These are phyloP conservation scores for Luperina nickerlii DNA, from an alignment of 2,888 invertebrate genomes.

Conservation along the genomic window DNA sequence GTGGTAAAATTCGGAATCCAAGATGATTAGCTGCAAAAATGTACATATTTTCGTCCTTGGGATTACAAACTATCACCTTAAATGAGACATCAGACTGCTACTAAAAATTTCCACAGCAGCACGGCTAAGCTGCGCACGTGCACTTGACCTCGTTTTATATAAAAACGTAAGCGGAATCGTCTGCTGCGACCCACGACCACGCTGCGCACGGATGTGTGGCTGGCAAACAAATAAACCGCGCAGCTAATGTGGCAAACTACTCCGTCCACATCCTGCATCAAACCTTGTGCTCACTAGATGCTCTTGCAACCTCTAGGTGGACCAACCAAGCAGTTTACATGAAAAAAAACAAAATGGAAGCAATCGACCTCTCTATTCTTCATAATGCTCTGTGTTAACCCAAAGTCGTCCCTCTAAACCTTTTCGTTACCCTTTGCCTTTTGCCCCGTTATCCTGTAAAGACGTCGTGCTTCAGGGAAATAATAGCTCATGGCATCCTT, in stretches of 20 bases:
- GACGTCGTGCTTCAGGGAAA: constrained; percentile 45
- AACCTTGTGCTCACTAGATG: neutral
- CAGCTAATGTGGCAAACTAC: neutral
- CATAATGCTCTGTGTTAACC: constrained; percentile 6
- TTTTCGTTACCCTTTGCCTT: constrained; percentile 37
- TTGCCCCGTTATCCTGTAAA: constrained; percentile 23
- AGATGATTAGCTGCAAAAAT: no score
- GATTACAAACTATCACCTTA: neutral
- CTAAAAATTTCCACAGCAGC: neutral
- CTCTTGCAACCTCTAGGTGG: neutral
- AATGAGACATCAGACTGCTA: neutral
- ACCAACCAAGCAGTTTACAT: no score
- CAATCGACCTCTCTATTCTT: neutral
- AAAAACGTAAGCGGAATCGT: neutral
- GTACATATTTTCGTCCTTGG: neutral
- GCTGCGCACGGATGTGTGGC: neutral
- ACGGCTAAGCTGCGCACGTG: neutral
- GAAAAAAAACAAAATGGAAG: neutral
- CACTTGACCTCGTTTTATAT: neutral
- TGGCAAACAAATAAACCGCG: neutral
- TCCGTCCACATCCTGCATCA: neutral
- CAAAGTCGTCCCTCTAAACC: constrained; percentile 15
- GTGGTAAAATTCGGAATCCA: no score
- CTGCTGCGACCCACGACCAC: neutral
- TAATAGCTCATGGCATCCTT: constrained; percentile 51